phyloP scores from a whole-genome alignment of 2,113 vertebrate genomes.

The Fulica atra region DNA sequence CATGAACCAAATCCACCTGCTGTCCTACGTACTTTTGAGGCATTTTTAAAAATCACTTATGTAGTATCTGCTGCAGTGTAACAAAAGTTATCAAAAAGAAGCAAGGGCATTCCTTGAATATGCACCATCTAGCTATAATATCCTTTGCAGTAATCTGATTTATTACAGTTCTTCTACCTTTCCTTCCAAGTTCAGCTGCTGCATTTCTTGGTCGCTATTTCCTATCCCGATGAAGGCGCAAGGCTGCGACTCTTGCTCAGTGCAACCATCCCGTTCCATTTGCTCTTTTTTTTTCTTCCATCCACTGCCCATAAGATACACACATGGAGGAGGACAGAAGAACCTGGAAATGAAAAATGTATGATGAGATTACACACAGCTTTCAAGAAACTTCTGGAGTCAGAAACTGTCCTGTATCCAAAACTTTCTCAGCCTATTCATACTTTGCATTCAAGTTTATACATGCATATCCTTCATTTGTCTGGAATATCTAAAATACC shows the following conservation, averaged over 20 bases:
- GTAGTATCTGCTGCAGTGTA: neutral
- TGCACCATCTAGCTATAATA: neutral
- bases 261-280: constrained; percentile 97
- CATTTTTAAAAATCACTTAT: neutral
- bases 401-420: neutral
- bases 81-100: neutral
- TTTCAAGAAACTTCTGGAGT: neutral
- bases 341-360: constrained; percentile 79
- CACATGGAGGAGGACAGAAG: constrained; percentile 97
- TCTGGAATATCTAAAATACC: neutral
- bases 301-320: constrained; percentile 98
- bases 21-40: neutral
- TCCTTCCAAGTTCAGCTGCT: constrained; percentile 98
- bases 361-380: neutral
- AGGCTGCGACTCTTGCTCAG: constrained; percentile 97
- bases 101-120: neutral
- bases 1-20: neutral
- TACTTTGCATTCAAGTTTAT: neutral
- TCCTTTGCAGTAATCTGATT: neutral
- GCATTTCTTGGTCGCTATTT: constrained; percentile 99
- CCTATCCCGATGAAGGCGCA: constrained; percentile 99
- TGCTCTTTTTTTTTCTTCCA: constrained; percentile 99
- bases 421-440: neutral
- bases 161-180: constrained; percentile 80
- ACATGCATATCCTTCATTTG: neutral